Evolutionary conservation across 2,888 invertebrate species (phyloP).

Genomic region (Cepaea hortensis): DNA sequence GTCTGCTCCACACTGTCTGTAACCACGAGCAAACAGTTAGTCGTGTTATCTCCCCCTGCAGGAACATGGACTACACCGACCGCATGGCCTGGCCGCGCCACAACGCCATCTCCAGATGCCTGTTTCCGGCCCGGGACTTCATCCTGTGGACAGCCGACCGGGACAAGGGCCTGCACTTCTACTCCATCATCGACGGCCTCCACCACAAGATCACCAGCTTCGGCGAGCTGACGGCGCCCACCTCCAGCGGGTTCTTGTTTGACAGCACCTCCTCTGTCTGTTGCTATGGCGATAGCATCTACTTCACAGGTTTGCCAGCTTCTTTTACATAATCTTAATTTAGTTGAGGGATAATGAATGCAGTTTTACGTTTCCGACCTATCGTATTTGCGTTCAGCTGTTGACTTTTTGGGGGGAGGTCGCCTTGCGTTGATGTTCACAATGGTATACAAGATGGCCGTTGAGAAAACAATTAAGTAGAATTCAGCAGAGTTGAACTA

Average conservation of each 20-base stretch:
- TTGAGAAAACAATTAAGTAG: no score
- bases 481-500: no score
- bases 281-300: constrained; percentile 42
- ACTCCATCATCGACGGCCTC: constrained; percentile 47
- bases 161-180: constrained; percentile 49
- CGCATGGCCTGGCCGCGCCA: constrained; percentile 48
- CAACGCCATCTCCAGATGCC: constrained; percentile 46
- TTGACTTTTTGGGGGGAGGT: no score
- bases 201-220: constrained; percentile 49
- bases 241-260: constrained; percentile 35
- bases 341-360: no score
- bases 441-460: no score
- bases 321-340: no score
- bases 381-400: no score
- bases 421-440: no score
- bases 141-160: constrained; percentile 49
- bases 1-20: no score
- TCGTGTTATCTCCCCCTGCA: neutral
- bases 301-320: constrained; percentile 37
- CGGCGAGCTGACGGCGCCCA: constrained; percentile 29
- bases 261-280: constrained; percentile 49
- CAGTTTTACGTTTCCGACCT: no score
- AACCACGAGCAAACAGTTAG: no score
- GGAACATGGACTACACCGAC: constrained; percentile 42
- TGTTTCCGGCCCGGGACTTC: constrained; percentile 43